Base-by-base conservation (phyloP, 2,888 invertebrate genomes). In the Geophilus truncorum region DNA sequence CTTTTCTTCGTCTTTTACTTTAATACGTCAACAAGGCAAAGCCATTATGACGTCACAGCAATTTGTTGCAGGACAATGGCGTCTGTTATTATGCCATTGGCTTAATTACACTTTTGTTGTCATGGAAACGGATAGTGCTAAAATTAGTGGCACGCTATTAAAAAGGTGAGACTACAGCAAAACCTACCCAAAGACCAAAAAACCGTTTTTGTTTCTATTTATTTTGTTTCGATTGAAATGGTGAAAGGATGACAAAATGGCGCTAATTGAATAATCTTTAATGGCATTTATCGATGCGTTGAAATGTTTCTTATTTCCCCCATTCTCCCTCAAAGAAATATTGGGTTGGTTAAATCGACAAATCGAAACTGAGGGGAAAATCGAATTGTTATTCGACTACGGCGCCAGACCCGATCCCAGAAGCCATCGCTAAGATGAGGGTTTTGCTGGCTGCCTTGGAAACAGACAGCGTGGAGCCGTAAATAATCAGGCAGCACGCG, bases 381-480 rank as follows among this genome's bases (percentile, higher is more conserved):
- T 62, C 57, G 57, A 62, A 62, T 62, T 62, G 57, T n/a, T 70
- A 70, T 23, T 70, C 70, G 23, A 25, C 70, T 28, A 70, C 51
- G 51, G 51, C 51, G 51, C 51, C 51, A 51, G 51, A 51, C 51
- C 70, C 70, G 70, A 70, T 70, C 70, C 70, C 70, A 70, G 25
- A 70, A 70, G 23, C 70, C 70, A 70, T 23, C 15, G 70, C 70
- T 28, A n/a, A 70, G 70, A 70, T 70, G 70, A 70, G 70, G 70
- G 70, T 70, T 70, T 70, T 70, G 70, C 70, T 70, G 70, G 70
- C 70, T 70, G 70, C 70, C 70, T 70, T 70, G 70, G 70, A 70
- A 70, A 70, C 70, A 70, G 70, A 70, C 70, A 70, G 70, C 70
- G 70, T 70, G 70, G 70, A 70, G 70, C 70, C 70, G 70, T 70